Conservation (phyloP, 2,888 invertebrate species). For the Phalangium opilio region DNA sequence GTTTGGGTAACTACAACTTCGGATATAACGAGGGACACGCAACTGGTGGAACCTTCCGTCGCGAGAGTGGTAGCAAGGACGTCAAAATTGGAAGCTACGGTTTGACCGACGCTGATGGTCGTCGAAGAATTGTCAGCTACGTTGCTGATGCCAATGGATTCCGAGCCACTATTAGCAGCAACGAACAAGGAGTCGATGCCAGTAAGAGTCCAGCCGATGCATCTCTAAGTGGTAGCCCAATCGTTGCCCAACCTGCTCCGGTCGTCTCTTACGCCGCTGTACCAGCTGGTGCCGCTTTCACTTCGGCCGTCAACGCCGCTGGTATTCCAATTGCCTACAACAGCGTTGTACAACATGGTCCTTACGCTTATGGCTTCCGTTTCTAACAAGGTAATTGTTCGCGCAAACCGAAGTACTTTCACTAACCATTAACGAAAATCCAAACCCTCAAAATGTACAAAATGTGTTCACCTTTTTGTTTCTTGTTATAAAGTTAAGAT, state of each 20-base stretch:
- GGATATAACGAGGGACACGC: background rate
- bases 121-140: constrained; percentile 17
- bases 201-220: constrained; percentile 15
- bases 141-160: constrained; percentile 18
- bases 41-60: background rate
- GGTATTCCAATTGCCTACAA: background rate
- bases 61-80: background rate
- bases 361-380: too few species aligned
- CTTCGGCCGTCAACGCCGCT: background rate
- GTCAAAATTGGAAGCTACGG: constrained; percentile 18
- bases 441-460: too few species aligned
- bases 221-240: constrained; percentile 1
- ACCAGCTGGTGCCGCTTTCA: background rate
- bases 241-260: background rate
- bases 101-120: constrained; percentile 16
- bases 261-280: background rate
- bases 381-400: too few species aligned
- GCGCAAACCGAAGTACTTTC: too few species aligned
- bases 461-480: too few species aligned
- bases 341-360: too few species aligned
- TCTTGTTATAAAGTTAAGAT: too few species aligned
- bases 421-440: too few species aligned
- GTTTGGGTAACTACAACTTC: background rate
- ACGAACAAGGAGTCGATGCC: constrained; percentile 12
- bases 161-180: constrained; percentile 18